Evolutionary conservation across 2,113 vertebrate species (phyloP).

Genomic region (Nycticryphes semicollaris): DNA sequence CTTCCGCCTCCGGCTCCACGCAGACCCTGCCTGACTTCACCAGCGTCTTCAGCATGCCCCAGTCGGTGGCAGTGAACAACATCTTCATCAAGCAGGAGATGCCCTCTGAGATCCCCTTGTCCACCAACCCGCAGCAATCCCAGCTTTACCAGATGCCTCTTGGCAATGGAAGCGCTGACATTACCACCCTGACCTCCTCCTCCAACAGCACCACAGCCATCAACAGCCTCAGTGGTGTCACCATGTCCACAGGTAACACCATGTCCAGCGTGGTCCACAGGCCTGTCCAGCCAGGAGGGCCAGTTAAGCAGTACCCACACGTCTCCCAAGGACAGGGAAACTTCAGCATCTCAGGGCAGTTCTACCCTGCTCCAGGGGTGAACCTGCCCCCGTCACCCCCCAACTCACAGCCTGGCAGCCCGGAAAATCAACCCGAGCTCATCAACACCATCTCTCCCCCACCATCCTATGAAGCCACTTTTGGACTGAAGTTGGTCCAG

Average conservation of each 20-base stretch:
- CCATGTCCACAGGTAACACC: slow-evolving; percentile 65
- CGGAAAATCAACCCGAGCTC: slow-evolving; percentile 83
- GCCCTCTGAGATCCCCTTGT: slow-evolving; percentile 71
- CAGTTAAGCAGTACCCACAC: slow-evolving; percentile 24
- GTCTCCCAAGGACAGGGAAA: slow-evolving; percentile 42
- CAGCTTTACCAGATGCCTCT: slow-evolving; percentile 86
- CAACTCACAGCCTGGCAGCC: slow-evolving; percentile 90
- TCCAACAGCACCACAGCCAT: slow-evolving; percentile 74
- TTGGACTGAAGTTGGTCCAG: slow-evolving; percentile 77
- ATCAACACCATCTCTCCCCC: slow-evolving; percentile 75
- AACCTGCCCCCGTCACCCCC: slow-evolving; percentile 89
- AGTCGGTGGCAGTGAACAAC: slow-evolving; percentile 78
- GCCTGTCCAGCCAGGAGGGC: not conserved
- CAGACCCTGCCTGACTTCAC: slow-evolving; percentile 92
- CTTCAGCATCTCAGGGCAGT: slow-evolving; percentile 76
- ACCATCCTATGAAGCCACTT: slow-evolving; percentile 78
- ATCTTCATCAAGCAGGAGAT: slow-evolving; percentile 89
- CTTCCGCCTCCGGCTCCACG: slow-evolving; percentile 62
- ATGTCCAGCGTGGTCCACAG: slow-evolving; percentile 19
- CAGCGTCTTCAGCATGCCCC: slow-evolving; percentile 88
- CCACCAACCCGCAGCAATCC: slow-evolving; percentile 68
- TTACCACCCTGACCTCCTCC: slow-evolving; percentile 73
- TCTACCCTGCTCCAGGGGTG: slow-evolving; percentile 75
- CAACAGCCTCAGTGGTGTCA: slow-evolving; percentile 74
- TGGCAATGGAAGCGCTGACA: not conserved